Conservation (phyloP, 2,113 vertebrate species). For the Menidia beryllina region DNA sequence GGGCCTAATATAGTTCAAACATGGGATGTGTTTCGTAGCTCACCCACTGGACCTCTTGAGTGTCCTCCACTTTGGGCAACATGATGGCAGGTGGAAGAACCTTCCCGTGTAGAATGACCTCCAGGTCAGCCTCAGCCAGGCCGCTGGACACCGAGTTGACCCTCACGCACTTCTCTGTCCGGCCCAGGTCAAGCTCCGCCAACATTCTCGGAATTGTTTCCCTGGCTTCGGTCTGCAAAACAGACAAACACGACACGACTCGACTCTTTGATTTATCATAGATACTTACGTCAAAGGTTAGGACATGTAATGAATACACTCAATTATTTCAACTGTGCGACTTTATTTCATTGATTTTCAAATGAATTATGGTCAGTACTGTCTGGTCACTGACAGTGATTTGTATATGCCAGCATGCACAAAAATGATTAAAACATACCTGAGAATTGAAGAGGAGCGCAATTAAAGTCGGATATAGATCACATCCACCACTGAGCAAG, state of each 20-base stretch:
- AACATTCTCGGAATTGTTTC: slow-evolving; percentile 87
- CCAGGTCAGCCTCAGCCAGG: slow-evolving; percentile 89
- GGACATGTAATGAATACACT: not conserved
- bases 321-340: not conserved
- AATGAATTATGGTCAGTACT: not conserved
- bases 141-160: slow-evolving; percentile 95
- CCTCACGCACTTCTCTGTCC: slow-evolving; percentile 92
- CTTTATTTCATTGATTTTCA: not conserved
- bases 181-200: slow-evolving; percentile 86
- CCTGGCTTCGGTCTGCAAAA: slow-evolving; percentile 88
- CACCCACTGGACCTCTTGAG: slow-evolving; percentile 92
- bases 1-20: not conserved
- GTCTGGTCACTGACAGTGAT: not conserved
- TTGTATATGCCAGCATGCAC: not conserved
- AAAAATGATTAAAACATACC: not conserved
- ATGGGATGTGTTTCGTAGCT: slow-evolving; percentile 46
- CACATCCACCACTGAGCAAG: slow-evolving; percentile 11
- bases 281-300: not conserved
- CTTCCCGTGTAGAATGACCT: slow-evolving; percentile 84
- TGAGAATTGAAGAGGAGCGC: not conserved
- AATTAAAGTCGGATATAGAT: slow-evolving; percentile 3
- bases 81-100: slow-evolving; percentile 92
- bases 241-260: not conserved
- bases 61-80: slow-evolving; percentile 94
- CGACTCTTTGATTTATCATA: not conserved